Evolutionary conservation across 1,140 invertebrate genomes (phyloP).

Genomic region (Pachypeltis micranthus): DNA sequence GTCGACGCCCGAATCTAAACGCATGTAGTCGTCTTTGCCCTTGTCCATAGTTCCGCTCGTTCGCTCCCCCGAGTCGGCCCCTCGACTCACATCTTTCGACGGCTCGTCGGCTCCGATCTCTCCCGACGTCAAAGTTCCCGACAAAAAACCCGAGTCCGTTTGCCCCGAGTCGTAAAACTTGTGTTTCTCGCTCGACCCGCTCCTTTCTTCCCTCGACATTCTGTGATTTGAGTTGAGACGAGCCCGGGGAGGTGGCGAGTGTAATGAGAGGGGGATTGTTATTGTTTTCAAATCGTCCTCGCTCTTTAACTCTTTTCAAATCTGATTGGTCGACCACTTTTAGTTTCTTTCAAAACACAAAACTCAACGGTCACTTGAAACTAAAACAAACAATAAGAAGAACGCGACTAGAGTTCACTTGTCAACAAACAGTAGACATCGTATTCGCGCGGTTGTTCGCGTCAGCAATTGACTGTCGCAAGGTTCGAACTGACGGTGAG

Average conservation of each 20-base stretch:
- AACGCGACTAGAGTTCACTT: background rate
- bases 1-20: conserved; percentile 41
- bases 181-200: background rate
- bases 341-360: no score
- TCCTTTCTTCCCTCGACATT: background rate
- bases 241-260: background rate
- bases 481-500: background rate
- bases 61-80: conserved; percentile 3
- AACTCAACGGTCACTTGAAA: background rate
- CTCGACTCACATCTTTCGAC: conserved; percentile 22
- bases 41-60: background rate
- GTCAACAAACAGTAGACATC: background rate
- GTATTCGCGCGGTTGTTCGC: background rate
- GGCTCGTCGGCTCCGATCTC: conserved; percentile 24
- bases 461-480: background rate
- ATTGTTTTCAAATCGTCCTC: background rate
- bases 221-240: background rate
- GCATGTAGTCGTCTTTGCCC: conserved; percentile 31
- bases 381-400: background rate
- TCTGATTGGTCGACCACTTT: no score
- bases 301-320: no score
- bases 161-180: conserved; percentile 31
- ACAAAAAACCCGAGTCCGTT: conserved; percentile 43
- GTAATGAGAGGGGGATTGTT: background rate
- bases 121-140: conserved; percentile 36